Evolutionary conservation across 2,113 vertebrate species (phyloP), one percentile per base, ranked within the genome.

Genomic region (Barnardius zonarius): DNA sequence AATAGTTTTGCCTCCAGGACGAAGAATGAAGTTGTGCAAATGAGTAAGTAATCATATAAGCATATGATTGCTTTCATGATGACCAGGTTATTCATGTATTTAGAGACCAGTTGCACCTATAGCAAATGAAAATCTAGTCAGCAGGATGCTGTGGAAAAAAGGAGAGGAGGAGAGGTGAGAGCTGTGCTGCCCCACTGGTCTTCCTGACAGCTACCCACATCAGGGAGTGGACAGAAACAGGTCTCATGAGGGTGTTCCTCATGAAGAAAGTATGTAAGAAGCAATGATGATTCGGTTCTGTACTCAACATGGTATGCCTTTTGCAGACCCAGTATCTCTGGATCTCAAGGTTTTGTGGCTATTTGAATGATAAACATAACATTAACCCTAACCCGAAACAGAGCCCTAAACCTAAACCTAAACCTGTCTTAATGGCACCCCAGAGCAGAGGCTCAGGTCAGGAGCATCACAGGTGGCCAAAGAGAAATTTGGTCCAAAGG

Each of bases 141-240:
- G 35, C 43, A 66, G 33, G 66, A 5, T 17, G 48, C 14, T 18
- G 9, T 48, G 39, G 35, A 55, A 28, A n/a, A 78, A 31, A 70
- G 41, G 9, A 63, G 15, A 28, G n/a, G 10, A 82, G 6, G 3
- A 37, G 5, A 57, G 8, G 1, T 8, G 19, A 66, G 18, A 52
- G 5, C 13, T 1, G 0, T 25, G 10, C 31, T 8, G 12, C 19
- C 4, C 33, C 30, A 10, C 10, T 9, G 7, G 4, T 48, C 11
- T 57, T 67, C 15, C 62, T 4, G 9, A 37, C 17, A 57, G 10
- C 35, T 70, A 15, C 12, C 19, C 14, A 17, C 28, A 23, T 37
- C 33, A 74, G 8, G 39, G 33, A 84, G 35, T 16, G 13, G 13
- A 24, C 16, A 72, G 51, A 75, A 62, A 59, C 6, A 30, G 6